Base-by-base conservation (phyloP, 92 coral and sea anemone species). In the Epizoanthus ramosus region DNA sequence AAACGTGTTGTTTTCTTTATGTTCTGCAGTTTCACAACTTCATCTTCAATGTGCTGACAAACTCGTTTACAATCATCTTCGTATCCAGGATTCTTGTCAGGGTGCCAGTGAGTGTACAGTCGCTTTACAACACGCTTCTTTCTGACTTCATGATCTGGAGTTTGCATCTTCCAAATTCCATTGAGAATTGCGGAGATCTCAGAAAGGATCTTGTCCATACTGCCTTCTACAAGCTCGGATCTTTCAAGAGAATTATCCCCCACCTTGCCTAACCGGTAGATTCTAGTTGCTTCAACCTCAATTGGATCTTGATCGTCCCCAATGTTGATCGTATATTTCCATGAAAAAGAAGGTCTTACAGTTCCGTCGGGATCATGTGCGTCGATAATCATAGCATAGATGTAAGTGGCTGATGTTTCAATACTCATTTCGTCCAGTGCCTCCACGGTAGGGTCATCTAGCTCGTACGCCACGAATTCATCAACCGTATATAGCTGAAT, bases 101-200 rank as follows among this genome's bases (percentile, higher is more conserved):
- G 97, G 45, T 93, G 97, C 97, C 97, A 93, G 0, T 65, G 74
- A 31, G 85, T 66, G 77, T 57, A 88, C 50, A 93, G 56, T 25
- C 97, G 94, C 83, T 86, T 91, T 57, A 91, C 79, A 57, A 90
- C 85, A 23, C 87, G 84, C 24, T 68, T 71, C 68, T 86, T 58
- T 50, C 74, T 83, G 6, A 80, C 74, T 68, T 84, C 85, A 50
- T 50, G 54, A 13, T 50, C 54, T 2, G 3, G 14, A 9, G 54
- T 50, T 47, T 94, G 91, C 37, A 91, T 80, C 14, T 60, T 74
- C 91, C 94, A 91, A 21, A 90, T 90, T 12, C 71, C 87, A 63
- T 86, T 74, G 72, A 93, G 84, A 6, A 86, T 71, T 18, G 71
- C 83, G 18, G 93, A 50, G 6, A 91, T 83, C 28, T 88, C 86